Evolutionary conservation across 2,888 invertebrate genomes (phyloP).

Genomic region (Zele albiditarsus): DNA sequence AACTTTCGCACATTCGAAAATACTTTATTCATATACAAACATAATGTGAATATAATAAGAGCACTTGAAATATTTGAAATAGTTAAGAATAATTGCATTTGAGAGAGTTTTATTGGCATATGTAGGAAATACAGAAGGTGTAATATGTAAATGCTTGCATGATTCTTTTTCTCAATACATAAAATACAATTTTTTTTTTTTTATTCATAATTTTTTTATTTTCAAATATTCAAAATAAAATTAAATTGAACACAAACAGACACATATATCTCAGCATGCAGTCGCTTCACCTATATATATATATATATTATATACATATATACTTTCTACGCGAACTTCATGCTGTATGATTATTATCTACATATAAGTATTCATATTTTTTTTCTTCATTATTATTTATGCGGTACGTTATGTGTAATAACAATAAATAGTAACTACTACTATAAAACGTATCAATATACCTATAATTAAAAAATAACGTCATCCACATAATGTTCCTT

Average conservation of each 20-base stretch:
- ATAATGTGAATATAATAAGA: too few relatives aligned
- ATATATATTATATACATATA: neutral
- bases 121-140: neutral
- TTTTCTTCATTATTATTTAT: neutral
- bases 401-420: neutral
- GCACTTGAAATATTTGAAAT: neutral
- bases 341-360: neutral
- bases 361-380: neutral
- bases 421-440: slow-evolving; percentile 20
- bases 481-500: neutral
- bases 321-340: neutral
- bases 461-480: neutral
- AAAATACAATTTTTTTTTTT: neutral
- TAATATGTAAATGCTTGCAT: too few relatives aligned
- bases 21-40: too few relatives aligned
- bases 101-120: neutral
- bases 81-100: neutral
- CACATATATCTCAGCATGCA: neutral
- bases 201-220: neutral
- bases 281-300: neutral
- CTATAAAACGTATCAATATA: neutral
- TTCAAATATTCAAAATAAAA: neutral
- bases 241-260: neutral
- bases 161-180: neutral
- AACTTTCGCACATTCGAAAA: too few relatives aligned